Evolutionary conservation across 1,140 invertebrate genomes (phyloP), one percentile per base, ranked within the genome.

Genomic region (Himalopsyche phryganea): DNA sequence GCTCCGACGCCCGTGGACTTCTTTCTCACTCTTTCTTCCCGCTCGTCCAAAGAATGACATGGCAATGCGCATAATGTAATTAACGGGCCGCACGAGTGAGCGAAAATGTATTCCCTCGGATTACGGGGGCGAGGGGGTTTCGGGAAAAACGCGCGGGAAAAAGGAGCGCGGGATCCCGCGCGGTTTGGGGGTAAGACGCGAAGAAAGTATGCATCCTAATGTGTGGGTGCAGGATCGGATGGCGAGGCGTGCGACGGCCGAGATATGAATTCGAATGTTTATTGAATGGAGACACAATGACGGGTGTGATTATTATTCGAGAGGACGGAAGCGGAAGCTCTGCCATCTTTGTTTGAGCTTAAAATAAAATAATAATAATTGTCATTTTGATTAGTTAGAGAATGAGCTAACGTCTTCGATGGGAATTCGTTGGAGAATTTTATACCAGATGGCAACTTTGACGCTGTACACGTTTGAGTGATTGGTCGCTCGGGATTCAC

Each of bases 31-130:
- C 62, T 64, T 64, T 64, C 61, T 60, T 50, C 19, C 58, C 58
- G 46, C 58, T 52, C 62, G 62, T 57, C 58, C 62, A 46, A 60
- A 60, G 62, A 64, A 64, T 64, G 62, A 64, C 62, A 64, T 60
- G 62, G 62, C 62, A 60, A 64, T 64, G 62, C 62, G 62, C 62
- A 64, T 64, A 64, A 64, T 64, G 62, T 64, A 64, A 64, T 64
- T 64, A 64, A 64, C 62, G 62, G 62, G 48, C 62, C 62, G 62
- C 62, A 64, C 62, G 58, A 60, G 62, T 64, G 58, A 58, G 62
- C 62, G 51, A 60, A 60, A 60, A 64, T 64, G 58, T 64, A 60
- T 60, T 63, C 61, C 61, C 55, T 49, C 28, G 61, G 61, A 63
- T 63, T 63, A 58, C 50, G 47, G 50, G 50, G 47, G 52, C 19